Evolutionary conservation across 2,888 invertebrate species (phyloP).

Genomic region (Epistrophe eligans): DNA sequence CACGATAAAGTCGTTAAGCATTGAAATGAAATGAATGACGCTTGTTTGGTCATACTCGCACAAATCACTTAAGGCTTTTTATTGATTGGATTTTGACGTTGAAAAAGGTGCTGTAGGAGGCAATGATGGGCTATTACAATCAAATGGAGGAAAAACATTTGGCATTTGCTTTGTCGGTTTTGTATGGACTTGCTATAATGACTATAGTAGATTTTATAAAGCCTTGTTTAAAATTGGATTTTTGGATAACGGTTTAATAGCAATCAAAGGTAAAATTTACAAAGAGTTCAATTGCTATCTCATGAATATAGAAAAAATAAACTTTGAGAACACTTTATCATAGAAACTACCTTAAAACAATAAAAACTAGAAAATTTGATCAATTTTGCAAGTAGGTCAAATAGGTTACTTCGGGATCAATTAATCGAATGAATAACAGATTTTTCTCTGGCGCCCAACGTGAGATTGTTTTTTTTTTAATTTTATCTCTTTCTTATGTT

Average conservation of each 20-base stretch:
- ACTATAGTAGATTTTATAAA: not conserved
- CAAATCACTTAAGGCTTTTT: constrained; percentile 39
- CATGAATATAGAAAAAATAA: no score
- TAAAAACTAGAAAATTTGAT: no score
- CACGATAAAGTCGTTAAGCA: constrained; percentile 42
- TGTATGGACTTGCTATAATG: not conserved
- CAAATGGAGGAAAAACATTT: constrained; percentile 8
- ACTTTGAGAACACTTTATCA: no score
- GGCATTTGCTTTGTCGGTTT: constrained; percentile 16
- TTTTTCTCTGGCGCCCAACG: not conserved
- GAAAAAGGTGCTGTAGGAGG: constrained; percentile 10
- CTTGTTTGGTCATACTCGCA: constrained; percentile 24
- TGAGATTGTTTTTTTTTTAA: not conserved
- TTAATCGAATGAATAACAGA: no score
- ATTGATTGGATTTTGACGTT: constrained; percentile 37
- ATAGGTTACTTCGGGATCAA: no score
- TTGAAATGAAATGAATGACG: constrained; percentile 41
- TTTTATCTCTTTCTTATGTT: no score
- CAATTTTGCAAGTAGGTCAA: no score
- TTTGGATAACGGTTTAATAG: not conserved
- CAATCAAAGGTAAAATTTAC: not conserved
- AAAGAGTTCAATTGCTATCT: not conserved
- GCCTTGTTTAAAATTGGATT: not conserved
- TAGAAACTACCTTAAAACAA: no score
- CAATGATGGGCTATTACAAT: constrained; percentile 14